Evolutionary conservation across 2,888 invertebrate genomes (phyloP), one percentile per base, ranked within the genome.

Genomic region (Drosophila paramelanica): DNA sequence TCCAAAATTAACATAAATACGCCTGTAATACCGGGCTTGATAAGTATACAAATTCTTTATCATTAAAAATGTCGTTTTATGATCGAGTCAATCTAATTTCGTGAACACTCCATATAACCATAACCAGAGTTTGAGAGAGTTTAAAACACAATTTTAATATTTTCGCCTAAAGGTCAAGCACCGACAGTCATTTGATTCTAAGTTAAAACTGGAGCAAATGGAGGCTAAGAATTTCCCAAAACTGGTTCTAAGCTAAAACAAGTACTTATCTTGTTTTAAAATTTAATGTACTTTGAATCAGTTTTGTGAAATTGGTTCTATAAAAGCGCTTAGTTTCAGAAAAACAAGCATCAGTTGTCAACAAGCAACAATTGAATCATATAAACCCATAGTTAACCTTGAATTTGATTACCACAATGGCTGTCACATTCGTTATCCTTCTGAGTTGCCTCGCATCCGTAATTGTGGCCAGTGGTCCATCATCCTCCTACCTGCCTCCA

Each of bases 381-480:
- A 58, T 20, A 8, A 33, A 1, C 38, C 14, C 14, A 39, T 4
- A 20, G 3, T 8, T 4, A 13, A 13, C 14, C 36, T 27, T 42
- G 5, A 13, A 13, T 13, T 11, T 8, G 31, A 13, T 33, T 14
- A 33, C 27, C 17, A 46, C 36, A 56, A 67, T 67, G 67, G 5
- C 67, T 20, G 46, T 23, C n/a, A 52, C 17, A 3, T n/a, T 38
- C 17, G 14, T 57, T 11, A 5, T 67, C 27, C 56, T 67, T 5
- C n/a, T 67, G 33, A 57, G 56, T 23, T 67, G 47, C 2, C 46
- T 52, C 1, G 47, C 38, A 1, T 38, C 23, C 38, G 65, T 51
- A 31, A 47, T 52, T 17, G 25, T 38, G 0, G 67, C 57, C 1
- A 3, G 1, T 23, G 45, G 17, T 5, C 20, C 64, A 1, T n/a